Percentiles rank a stretch among this genome's conserved stretches.
phyloP scores from a whole-genome alignment of 2,888 invertebrate genomes.

The Phalera bucephala region DNA sequence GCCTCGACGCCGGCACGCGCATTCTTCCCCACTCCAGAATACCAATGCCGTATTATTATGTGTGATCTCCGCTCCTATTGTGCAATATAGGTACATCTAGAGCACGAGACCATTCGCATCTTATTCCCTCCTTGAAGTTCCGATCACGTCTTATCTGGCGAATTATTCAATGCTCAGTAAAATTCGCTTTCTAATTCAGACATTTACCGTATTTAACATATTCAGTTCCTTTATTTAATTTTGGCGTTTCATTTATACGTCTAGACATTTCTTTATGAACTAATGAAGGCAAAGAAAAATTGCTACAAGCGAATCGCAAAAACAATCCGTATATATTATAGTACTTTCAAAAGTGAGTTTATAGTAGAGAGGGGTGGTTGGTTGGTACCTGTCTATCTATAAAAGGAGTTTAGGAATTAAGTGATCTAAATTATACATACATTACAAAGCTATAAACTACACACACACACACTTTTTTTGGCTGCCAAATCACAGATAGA shows the following conservation, averaged over 20 bases:
- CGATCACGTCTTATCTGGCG: slow-evolving; percentile 56
- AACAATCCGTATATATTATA: too few species aligned
- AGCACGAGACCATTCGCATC: slow-evolving; percentile 56
- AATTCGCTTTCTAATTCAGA: slow-evolving; percentile 21
- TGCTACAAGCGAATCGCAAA: too few species aligned
- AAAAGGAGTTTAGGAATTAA: too few species aligned
- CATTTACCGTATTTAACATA: slow-evolving; percentile 13
- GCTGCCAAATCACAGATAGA: too few species aligned
- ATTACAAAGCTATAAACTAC: too few species aligned
- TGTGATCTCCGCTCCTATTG: slow-evolving; percentile 70
- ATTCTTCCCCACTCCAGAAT: slow-evolving; percentile 74
- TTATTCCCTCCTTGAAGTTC: slow-evolving; percentile 54
- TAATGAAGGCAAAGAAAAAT: not conserved
- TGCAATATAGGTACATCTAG: slow-evolving; percentile 53
- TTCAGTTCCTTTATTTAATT: not conserved
- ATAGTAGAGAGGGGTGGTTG: too few species aligned
- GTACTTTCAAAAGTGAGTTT: too few species aligned
- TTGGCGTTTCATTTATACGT: not conserved
- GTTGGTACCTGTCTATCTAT: too few species aligned
- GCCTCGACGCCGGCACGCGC: slow-evolving; percentile 62
- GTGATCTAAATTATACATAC: too few species aligned
- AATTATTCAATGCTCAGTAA: slow-evolving; percentile 33
- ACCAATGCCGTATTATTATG: slow-evolving; percentile 79
- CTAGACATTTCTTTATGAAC: too few species aligned
- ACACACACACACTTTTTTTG: too few species aligned